Base-by-base conservation (phyloP, 92 coral and sea anemone genomes). In the Micromussa lordhowensis region DNA sequence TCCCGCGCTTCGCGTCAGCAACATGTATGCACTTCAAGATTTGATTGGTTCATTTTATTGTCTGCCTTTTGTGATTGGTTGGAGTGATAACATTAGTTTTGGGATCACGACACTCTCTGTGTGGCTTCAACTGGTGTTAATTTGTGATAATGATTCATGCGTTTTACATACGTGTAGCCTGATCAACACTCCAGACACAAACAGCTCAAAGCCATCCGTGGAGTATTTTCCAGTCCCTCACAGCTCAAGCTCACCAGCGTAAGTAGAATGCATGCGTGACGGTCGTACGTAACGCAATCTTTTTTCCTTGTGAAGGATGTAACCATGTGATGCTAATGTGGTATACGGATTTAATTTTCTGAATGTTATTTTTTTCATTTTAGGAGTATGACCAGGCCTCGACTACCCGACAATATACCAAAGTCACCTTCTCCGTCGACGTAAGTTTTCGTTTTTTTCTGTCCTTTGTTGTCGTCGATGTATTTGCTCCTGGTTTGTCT, bases 191-290 rank as follows among this genome's bases (percentile, higher is more conserved):
- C 88, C 88, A 15, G 88, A 85, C 31, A 75, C 73, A 85, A 85
- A 58, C 58, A 58, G 74, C 2, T 35, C 88, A 19, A 63, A 75
- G 88, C 77, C 88, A 38, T 19, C 29, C 24, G 44, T 12, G 59
- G 88, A 76, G 22, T 19, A 57, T 59, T 75, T 66, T 61, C 82
- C 82, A 57, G 74, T 21, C 40, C 82, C 58, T 29, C 93, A 85
- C 84, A 87, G 76, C 83, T 64, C 80, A 34, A 91, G 91, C 58
- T 86, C 75, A 48, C 92, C 94, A 76, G 88, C 88, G 95, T 92
- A 89, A 87, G 94, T 93, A 91, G 48, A 53, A 81, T 48, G 87
- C 76, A 77, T 55, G 86, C 80, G 57, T 82, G 28, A 59, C 22
- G 51, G 75, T 64, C 49, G 10, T 88, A 57, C 81, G 74, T 55